phyloP scores from a whole-genome alignment of 64 coral and sea anemone genomes.

The Orbicella faveolata region DNA sequence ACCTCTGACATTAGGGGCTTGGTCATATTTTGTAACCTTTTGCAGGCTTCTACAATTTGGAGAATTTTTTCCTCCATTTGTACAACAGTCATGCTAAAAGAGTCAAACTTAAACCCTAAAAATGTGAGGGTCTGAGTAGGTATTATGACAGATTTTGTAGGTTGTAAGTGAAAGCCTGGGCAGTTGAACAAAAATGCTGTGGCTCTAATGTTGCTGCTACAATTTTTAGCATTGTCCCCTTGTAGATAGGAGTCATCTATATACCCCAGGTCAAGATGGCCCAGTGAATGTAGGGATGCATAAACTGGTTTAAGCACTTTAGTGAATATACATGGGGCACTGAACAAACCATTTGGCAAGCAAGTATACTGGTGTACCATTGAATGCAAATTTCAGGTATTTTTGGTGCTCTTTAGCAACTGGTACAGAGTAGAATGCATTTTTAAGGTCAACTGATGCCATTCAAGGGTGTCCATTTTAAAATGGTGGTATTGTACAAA shows the following conservation, averaged over 20 bases:
- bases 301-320: conserved; percentile 40
- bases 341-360: conserved; percentile 43
- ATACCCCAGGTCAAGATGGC: conserved; percentile 27
- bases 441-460: conserved; percentile 39
- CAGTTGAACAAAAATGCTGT: conserved; percentile 29
- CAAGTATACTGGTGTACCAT: conserved; percentile 33
- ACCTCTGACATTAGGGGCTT: conserved; percentile 13
- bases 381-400: conserved; percentile 15
- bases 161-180: conserved; percentile 18
- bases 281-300: conserved; percentile 16
- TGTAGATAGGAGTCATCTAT: conserved; percentile 37
- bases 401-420: conserved; percentile 36
- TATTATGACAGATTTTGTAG: conserved; percentile 45
- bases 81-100: conserved; percentile 34
- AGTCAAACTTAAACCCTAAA: conserved; percentile 41
- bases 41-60: conserved; percentile 12
- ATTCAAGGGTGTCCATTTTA: neutral
- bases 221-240: conserved; percentile 24
- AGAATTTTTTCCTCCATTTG: conserved; percentile 8
- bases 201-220: conserved; percentile 22
- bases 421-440: conserved; percentile 54
- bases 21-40: neutral
- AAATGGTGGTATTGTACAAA: too few species aligned
- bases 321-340: neutral
- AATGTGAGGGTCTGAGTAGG: neutral